Evolutionary conservation across 2,113 vertebrate genomes (phyloP), one percentile per base, ranked within the genome.

Genomic region (Piaya cayana): DNA sequence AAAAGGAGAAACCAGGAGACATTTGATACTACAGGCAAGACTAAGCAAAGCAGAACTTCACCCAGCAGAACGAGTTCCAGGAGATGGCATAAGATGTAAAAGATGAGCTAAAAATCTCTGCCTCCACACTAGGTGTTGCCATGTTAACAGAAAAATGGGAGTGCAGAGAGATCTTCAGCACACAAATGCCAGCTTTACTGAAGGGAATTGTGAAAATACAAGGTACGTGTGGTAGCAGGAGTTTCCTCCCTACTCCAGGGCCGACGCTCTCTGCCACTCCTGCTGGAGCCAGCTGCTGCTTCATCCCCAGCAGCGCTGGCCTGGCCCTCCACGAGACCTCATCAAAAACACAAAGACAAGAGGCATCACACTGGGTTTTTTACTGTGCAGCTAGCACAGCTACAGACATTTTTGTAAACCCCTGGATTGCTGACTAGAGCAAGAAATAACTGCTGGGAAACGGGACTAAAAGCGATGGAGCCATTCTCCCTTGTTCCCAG

Each of bases 131-230:
- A 59, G 12, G 64, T 47, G 84, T 91, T 95, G 79, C 93, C 95
- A 90, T 91, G 93, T 63, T 95, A 95, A 94, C 92, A 80, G 85
- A 34, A 88, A 76, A 85, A 92, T 5, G 5, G 37, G 21, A 50
- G 47, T 2, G 22, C 42, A 32, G 63, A 50, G 34, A 50, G 26
- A 52, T 60, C 56, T 43, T 60, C 5, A 81, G 62, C 67, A 79
- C 65, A 78, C 43, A 74, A 75, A 75, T 0, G 22, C 23, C 70
- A 36, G 74, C 63, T 45, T 55, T 37, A 49, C 71, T 23, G 55
- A 62, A 72, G 79, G 72, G 53, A 56, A 76, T 12, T 34, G 18
- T 37, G 70, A 74, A 89, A 63, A 64, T 13, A 59, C 68, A 43
- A 67, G 52, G 32, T 25, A 26, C 16, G 43, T 9, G 50, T 52